Base-by-base conservation (phyloP, 2,797 vertebrate genomes). In the Hyperoplus lanceolatus region DNA sequence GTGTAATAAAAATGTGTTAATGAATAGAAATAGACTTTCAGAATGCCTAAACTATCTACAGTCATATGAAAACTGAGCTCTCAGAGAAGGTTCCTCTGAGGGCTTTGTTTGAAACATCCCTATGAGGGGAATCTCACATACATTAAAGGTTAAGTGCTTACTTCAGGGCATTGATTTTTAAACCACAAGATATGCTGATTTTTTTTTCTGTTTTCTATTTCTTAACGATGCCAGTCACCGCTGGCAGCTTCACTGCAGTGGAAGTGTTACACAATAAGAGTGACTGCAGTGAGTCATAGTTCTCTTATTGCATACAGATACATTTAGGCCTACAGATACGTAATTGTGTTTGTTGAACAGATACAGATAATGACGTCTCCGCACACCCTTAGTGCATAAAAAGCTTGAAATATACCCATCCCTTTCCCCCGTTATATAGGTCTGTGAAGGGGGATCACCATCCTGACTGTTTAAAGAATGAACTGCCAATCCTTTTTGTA, bases 51-150 rank as follows among this genome's bases (percentile, higher is more conserved):
- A 8, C 13, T 54, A 7, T 6, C 0, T 29, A 29, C 14, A 56
- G 69, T 78, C 36, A 81, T 51, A 64, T 73, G 9, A 70, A 77
- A 85, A 81, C 60, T 50, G 21, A 67, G 10, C 48, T 73, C 4
- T 36, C 42, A 72, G 49, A 51, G 21, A 9, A 2, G 66, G 69
- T 84, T 84, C 79, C 80, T 80, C 62, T 67, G 14, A 73, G 15
- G 49, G 5, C 54, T 66, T 41, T 36, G 15, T 48, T 48, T 59
- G 6, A 45, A 42, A 64, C 61, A 36, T 57, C 18, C 45, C 13
- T 49, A 8, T 29, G 9, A 77, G 39, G 60, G 60, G 67, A 77
- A 72, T 49, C 16, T 6, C 42, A 38, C 5, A 7, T 12, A 18
- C 29, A 45, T 41, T 43, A 48, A 48, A 39, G 4, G 11, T 51